These are phyloP conservation scores for Platalea minor DNA, from an alignment of 2,797 vertebrate genomes.

Conservation along the genomic window DNA sequence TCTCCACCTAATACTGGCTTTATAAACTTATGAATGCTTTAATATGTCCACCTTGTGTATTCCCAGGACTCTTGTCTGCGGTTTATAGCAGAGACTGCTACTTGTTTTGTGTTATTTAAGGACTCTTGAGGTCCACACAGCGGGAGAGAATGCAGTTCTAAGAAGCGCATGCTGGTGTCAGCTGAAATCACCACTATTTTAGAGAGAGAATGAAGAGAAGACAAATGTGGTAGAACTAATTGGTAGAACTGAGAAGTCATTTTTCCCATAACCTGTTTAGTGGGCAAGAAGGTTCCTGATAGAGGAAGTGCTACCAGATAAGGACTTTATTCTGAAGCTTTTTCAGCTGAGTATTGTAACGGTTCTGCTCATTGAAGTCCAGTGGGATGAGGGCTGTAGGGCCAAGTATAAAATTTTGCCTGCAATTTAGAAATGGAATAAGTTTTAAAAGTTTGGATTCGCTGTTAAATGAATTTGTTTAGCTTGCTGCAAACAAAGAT, in stretches of 20 bases:
- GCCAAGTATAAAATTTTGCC: not conserved
- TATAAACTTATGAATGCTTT: not conserved
- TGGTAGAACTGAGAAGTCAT: not conserved
- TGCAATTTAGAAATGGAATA: not conserved
- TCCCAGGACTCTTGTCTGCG: not conserved
- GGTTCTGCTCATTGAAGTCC: not conserved
- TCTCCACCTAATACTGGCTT: not conserved
- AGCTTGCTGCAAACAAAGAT: not conserved
- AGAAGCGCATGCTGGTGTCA: not conserved
- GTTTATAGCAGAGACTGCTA: not conserved
- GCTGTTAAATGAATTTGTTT: not conserved
- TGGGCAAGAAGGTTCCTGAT: not conserved
- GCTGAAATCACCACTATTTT: not conserved
- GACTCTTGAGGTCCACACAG: not conserved
- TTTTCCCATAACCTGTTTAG: not conserved
- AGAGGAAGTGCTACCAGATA: not conserved
- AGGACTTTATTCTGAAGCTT: not conserved
- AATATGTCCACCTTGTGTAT: not conserved
- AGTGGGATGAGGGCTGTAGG: not conserved
- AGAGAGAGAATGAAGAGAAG: not conserved
- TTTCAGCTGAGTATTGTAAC: not conserved
- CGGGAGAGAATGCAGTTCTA: not conserved
- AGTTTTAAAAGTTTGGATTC: not conserved
- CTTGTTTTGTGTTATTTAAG: constrained; percentile 10
- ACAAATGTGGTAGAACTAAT: not conserved